Evolutionary conservation across 2,888 invertebrate species (phyloP).

Genomic region (Protonemura montana): DNA sequence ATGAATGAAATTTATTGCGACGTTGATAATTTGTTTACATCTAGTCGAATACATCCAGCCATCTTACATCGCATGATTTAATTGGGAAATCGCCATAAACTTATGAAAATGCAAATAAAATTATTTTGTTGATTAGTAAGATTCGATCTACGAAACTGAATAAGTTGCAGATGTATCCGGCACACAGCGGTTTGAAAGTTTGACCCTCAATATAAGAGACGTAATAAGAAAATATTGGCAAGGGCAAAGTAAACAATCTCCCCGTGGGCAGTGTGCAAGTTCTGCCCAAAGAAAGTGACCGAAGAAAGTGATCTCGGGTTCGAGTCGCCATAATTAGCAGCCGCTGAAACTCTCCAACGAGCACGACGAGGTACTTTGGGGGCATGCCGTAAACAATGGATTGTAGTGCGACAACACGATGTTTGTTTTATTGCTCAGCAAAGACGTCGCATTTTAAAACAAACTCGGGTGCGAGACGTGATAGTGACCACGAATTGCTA

Average conservation of each 20-base stretch:
- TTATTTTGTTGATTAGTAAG: too few species aligned
- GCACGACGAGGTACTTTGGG: neutral
- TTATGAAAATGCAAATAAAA: too few species aligned
- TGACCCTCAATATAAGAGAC: too few species aligned
- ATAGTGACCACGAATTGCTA: neutral
- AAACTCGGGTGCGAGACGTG: neutral
- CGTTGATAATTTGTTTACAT: neutral
- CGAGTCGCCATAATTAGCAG: neutral
- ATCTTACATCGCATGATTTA: neutral
- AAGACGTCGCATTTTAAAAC: neutral
- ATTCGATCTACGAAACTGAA: too few species aligned
- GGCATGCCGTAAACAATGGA: neutral
- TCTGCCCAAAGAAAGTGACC: neutral
- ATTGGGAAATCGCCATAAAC: neutral
- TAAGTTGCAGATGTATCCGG: too few species aligned
- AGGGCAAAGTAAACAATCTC: neutral
- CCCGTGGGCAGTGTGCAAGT: neutral
- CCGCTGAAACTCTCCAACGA: neutral
- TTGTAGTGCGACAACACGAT: neutral
- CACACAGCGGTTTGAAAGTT: too few species aligned
- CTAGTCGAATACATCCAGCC: neutral
- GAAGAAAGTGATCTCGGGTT: neutral
- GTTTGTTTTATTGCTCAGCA: neutral
- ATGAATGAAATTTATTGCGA: neutral
- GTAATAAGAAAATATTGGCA: neutral